Evolutionary conservation across 2,888 invertebrate species (phyloP).

Genomic region (Apotomis betuletana): DNA sequence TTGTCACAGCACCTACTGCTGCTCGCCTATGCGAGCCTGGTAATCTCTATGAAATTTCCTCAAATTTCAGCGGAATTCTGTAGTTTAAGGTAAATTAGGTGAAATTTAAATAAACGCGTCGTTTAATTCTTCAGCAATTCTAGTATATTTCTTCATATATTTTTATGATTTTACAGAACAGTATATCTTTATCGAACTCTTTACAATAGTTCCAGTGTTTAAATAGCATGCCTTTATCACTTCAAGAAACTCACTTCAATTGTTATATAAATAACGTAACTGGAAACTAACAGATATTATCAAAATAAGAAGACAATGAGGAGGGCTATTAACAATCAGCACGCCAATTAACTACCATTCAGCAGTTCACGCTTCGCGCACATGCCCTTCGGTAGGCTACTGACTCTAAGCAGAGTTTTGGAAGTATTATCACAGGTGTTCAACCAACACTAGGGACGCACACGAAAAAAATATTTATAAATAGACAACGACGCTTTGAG

Average conservation of each 20-base stretch:
- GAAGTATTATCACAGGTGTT: conserved; percentile 34
- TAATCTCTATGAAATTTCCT: conserved; percentile 60
- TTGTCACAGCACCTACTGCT: conserved; percentile 52
- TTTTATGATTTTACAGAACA: neutral
- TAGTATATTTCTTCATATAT: neutral
- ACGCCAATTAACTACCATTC: conserved; percentile 36
- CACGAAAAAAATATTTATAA: conserved; percentile 21
- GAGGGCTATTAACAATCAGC: conserved; percentile 32
- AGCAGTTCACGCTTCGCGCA: conserved; percentile 34
- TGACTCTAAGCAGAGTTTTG: conserved; percentile 10
- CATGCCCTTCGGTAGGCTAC: conserved; percentile 29
- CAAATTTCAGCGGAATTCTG: conserved; percentile 55
- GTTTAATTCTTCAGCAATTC: neutral
- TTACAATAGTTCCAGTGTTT: neutral
- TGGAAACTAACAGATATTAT: conserved; percentile 17
- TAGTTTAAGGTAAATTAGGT: conserved; percentile 41
- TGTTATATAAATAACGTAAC: conserved; percentile 11
- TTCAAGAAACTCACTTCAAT: conserved; percentile 12
- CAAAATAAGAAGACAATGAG: conserved; percentile 31
- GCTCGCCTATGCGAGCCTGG: conserved; percentile 60
- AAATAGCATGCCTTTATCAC: neutral
- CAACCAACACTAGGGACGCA: conserved; percentile 16
- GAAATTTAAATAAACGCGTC: conserved; percentile 28
- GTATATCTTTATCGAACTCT: too few species aligned
- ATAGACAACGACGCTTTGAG: conserved; percentile 17